Evolutionary conservation across 1,140 invertebrate genomes (phyloP).

Genomic region (Copidosoma floridanum): DNA sequence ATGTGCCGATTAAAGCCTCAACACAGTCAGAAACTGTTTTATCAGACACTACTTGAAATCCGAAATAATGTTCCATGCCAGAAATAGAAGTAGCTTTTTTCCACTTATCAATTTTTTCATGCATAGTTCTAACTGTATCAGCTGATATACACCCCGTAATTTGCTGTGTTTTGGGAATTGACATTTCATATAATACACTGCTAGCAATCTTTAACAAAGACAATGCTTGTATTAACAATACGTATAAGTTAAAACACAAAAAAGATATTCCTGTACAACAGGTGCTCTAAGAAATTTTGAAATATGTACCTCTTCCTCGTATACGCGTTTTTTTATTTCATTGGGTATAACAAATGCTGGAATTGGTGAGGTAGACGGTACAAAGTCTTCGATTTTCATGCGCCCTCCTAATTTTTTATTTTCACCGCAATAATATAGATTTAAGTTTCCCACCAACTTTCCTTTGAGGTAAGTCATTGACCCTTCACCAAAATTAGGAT

Average conservation of each 20-base stretch:
- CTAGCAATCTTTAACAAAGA: constrained; percentile 41
- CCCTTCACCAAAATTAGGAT: constrained; percentile 72
- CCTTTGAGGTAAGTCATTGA: constrained; percentile 73
- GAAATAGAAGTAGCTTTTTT: constrained; percentile 31
- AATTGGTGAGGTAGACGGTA: constrained; percentile 66
- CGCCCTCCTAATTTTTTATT: constrained; percentile 58
- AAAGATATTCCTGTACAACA: too few relatives aligned
- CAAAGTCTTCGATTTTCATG: constrained; percentile 66
- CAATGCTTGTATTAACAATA: not conserved
- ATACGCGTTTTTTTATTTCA: constrained; percentile 36
- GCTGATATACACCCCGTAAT: constrained; percentile 46
- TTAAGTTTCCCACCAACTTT: constrained; percentile 78
- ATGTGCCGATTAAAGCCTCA: constrained; percentile 81
- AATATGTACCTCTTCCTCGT: constrained; percentile 32
- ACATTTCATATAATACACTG: constrained; percentile 53
- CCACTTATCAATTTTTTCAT: constrained; percentile 33
- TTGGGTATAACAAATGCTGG: constrained; percentile 57
- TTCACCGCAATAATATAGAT: constrained; percentile 68
- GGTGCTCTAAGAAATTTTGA: too few relatives aligned
- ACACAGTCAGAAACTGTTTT: constrained; percentile 78
- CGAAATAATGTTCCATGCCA: constrained; percentile 53
- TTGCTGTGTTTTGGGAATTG: constrained; percentile 49
- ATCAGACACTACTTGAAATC: constrained; percentile 56
- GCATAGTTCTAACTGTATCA: constrained; percentile 28
- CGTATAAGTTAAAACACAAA: too few relatives aligned